phyloP scores from a whole-genome alignment of 2,888 invertebrate species.

The Serripes groenlandicus region DNA sequence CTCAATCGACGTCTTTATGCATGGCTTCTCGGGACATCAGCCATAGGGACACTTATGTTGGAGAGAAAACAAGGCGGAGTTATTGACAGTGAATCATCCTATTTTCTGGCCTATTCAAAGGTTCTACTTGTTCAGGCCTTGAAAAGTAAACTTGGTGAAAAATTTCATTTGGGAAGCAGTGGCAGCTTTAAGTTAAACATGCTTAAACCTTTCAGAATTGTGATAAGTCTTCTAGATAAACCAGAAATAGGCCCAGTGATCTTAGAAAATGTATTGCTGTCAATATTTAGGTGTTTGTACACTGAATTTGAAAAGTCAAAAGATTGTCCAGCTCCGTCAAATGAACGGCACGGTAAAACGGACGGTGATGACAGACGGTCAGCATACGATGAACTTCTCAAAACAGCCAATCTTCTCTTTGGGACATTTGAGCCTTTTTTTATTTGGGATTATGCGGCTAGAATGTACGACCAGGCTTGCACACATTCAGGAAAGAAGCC shows the following conservation, averaged over 20 bases:
- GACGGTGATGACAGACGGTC: slow-evolving; percentile 34
- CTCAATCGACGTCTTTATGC: slow-evolving; percentile 94
- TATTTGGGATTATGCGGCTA: slow-evolving; percentile 92
- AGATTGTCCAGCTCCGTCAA: slow-evolving; percentile 10
- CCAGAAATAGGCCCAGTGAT: slow-evolving; percentile 91
- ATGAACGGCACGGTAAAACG: slow-evolving; percentile 21
- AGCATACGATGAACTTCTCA: slow-evolving; percentile 89
- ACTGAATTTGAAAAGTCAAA: slow-evolving; percentile 71
- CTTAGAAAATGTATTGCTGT: slow-evolving; percentile 84
- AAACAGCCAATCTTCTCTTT: slow-evolving; percentile 94
- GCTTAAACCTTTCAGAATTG: slow-evolving; percentile 89
- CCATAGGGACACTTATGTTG: slow-evolving; percentile 18
- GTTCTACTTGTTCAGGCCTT: slow-evolving; percentile 88
- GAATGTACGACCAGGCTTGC: slow-evolving; percentile 85
- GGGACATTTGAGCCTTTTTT: slow-evolving; percentile 94
- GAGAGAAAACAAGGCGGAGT: slow-evolving; percentile 32
- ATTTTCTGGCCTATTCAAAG: slow-evolving; percentile 91
- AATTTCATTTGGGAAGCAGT: slow-evolving; percentile 36
- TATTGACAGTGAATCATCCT: slow-evolving; percentile 83
- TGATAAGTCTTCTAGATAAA: slow-evolving; percentile 94
- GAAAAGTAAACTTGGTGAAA: slow-evolving; percentile 74
- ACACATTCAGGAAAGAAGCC: slow-evolving; percentile 38
- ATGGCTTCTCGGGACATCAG: slow-evolving; percentile 93
- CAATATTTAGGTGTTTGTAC: slow-evolving; percentile 89
- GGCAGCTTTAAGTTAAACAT: slow-evolving; percentile 64